Percentiles rank a stretch among this genome's conserved stretches.
These are phyloP conservation scores for Chaetorhynchus papuensis DNA, from an alignment of 2,113 vertebrate species.

Conservation along the genomic window DNA sequence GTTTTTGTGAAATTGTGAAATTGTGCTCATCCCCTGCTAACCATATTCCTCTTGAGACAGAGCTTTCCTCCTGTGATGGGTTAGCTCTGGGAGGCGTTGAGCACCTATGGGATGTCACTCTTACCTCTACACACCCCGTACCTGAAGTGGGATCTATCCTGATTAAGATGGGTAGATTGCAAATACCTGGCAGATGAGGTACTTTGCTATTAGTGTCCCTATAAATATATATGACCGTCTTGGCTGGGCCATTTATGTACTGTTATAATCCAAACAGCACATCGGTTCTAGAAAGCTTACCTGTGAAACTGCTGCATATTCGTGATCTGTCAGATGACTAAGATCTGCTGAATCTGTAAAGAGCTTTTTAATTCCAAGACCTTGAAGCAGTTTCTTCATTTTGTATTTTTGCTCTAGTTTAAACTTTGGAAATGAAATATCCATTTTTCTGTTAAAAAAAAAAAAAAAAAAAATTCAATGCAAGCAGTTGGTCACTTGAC, in stretches of 20 bases:
- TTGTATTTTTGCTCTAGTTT: conserved; percentile 85
- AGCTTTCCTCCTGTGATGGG: neutral
- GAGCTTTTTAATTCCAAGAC: conserved; percentile 77
- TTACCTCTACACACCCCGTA: neutral
- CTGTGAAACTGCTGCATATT: conserved; percentile 79
- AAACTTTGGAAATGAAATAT: conserved; percentile 87
- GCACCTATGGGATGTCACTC: neutral
- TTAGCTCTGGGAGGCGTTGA: neutral
- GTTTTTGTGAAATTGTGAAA: neutral
- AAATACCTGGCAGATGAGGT: neutral
- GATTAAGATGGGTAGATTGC: neutral
- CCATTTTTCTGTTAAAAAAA: conserved; percentile 75
- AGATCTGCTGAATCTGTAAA: conserved; percentile 80
- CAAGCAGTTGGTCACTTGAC: neutral
- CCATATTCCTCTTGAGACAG: neutral
- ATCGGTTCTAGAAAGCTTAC: conserved; percentile 55
- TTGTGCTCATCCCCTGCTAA: neutral
- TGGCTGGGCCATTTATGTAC: conserved; percentile 64
- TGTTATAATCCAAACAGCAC: conserved; percentile 28
- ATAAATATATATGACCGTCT: neutral
- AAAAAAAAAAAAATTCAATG: neutral
- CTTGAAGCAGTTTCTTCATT: conserved; percentile 79
- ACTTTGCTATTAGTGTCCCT: neutral
- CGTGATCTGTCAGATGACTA: conserved; percentile 71
- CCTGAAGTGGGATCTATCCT: neutral